Conservation (phyloP, 2,888 invertebrate genomes). For the Drosophila siamana region DNA sequence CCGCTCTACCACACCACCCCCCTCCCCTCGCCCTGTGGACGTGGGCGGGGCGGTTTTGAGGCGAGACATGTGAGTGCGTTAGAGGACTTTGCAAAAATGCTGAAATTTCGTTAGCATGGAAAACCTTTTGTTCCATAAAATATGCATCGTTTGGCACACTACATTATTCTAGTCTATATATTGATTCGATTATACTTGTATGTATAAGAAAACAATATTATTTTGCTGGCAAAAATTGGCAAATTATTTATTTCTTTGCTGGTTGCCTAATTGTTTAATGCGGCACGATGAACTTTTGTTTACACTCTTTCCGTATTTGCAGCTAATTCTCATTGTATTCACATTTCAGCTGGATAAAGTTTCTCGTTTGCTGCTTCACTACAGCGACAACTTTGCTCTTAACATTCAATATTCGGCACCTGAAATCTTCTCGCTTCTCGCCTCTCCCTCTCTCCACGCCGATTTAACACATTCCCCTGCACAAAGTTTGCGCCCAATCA, state of each 20-base stretch:
- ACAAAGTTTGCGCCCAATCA: constrained; percentile 74
- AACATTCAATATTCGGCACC: constrained; percentile 23
- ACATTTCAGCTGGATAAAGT: constrained; percentile 17
- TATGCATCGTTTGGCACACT: constrained; percentile 17
- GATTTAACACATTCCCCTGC: background rate
- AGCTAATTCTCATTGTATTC: constrained; percentile 28
- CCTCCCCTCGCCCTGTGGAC: background rate
- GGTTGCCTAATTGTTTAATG: background rate
- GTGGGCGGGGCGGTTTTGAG: background rate
- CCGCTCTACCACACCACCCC: background rate
- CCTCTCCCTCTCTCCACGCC: background rate
- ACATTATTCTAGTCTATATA: background rate
- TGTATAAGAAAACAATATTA: background rate
- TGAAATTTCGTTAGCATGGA: constrained; percentile 23
- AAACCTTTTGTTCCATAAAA: background rate
- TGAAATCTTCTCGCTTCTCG: constrained; percentile 4
- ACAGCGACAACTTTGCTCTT: background rate
- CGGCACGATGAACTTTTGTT: background rate
- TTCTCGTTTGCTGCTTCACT: background rate
- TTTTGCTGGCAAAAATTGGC: background rate
- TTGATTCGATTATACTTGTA: background rate
- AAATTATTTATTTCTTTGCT: background rate
- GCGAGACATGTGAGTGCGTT: constrained; percentile 13
- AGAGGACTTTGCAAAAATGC: constrained; percentile 22
- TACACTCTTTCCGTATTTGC: background rate